phyloP scores from a whole-genome alignment of 2,797 vertebrate genomes.

The Sebastes minor region DNA sequence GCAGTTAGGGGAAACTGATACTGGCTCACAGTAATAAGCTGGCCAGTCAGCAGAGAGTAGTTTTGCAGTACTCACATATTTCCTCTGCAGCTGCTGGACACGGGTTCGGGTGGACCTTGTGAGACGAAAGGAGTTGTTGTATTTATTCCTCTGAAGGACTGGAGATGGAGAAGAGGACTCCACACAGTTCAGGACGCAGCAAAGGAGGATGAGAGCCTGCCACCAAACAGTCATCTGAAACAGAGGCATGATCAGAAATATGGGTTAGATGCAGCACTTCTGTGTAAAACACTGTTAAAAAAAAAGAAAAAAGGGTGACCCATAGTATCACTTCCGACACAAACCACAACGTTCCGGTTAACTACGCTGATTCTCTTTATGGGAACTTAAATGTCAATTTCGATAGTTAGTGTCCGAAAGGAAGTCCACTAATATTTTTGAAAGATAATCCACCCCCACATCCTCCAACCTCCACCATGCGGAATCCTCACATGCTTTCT shows the following conservation, averaged over 20 bases:
- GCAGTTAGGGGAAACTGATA: not conserved
- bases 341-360: not conserved
- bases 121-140: constrained; percentile 68
- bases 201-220: constrained; percentile 45
- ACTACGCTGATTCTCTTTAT: not conserved
- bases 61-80: constrained; percentile 75
- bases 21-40: not conserved
- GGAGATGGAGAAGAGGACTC: constrained; percentile 20
- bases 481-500: not conserved
- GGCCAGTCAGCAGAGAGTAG: not conserved
- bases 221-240: constrained; percentile 69
- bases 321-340: not conserved
- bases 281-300: not conserved
- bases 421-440: constrained; percentile 23
- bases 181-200: constrained; percentile 37
- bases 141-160: constrained; percentile 35
- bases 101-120: constrained; percentile 54
- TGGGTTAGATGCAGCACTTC: not conserved
- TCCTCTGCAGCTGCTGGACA: constrained; percentile 74
- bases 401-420: not conserved
- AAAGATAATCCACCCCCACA: constrained; percentile 4
- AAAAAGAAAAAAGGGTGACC: not conserved
- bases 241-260: not conserved
- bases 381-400: not conserved
- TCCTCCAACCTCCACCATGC: not conserved